phyloP scores from a whole-genome alignment of 1,140 invertebrate genomes.

The Heterodera carotae region DNA sequence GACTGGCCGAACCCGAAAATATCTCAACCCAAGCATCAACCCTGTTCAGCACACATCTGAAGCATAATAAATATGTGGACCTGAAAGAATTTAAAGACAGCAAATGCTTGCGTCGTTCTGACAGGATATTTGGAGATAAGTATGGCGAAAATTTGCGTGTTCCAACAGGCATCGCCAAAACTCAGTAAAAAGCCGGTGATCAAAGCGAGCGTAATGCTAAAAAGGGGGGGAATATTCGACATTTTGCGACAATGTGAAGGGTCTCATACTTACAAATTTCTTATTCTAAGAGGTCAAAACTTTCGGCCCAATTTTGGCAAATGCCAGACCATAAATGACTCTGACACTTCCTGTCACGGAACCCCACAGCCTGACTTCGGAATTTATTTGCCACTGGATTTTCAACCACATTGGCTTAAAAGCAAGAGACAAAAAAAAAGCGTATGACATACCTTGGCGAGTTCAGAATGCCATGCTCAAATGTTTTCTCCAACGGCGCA shows the following conservation, averaged over 20 bases:
- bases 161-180: conserved; percentile 71
- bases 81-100: conserved; percentile 83
- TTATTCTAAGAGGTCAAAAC: no score
- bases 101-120: conserved; percentile 86
- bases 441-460: conserved; percentile 66
- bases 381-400: no score
- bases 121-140: conserved; percentile 79
- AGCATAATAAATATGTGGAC: no score
- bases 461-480: conserved; percentile 70
- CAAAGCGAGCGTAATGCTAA: conserved; percentile 76
- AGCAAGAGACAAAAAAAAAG: neutral
- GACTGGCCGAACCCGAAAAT: neutral
- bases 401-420: no score
- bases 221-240: conserved; percentile 43
- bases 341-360: no score
- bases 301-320: no score
- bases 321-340: no score
- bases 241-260: neutral
- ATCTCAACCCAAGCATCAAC: neutral
- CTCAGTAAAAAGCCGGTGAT: conserved; percentile 86
- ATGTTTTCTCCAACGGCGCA: conserved; percentile 73
- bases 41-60: neutral
- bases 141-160: conserved; percentile 80
- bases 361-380: no score
- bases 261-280: no score